Evolutionary conservation across 2,797 vertebrate genomes (phyloP).

Genomic region (Mormyrus hasselquistii): DNA sequence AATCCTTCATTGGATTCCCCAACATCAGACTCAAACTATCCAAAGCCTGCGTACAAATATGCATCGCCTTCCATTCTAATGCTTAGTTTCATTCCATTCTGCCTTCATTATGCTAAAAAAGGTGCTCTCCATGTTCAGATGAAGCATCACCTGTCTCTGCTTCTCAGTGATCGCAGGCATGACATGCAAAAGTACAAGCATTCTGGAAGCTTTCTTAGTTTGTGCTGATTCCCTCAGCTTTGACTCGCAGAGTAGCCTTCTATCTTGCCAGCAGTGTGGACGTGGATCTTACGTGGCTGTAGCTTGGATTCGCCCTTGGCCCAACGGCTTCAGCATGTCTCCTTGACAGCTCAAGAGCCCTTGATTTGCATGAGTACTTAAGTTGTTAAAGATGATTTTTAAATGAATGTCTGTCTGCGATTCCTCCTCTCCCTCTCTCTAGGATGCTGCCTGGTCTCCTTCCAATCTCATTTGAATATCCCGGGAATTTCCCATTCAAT

Average conservation of each 20-base stretch:
- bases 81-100: background rate
- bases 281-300: background rate
- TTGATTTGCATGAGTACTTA: conserved; percentile 20
- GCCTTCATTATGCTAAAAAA: background rate
- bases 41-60: background rate
- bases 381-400: conserved; percentile 26
- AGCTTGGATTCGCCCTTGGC: background rate
- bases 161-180: background rate
- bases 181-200: background rate
- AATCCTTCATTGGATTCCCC: background rate
- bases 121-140: background rate
- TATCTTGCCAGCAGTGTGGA: background rate
- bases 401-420: conserved; percentile 13
- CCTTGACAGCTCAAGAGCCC: background rate
- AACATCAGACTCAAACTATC: background rate
- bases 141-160: background rate
- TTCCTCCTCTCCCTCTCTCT: conserved; percentile 19
- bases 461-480: conserved; percentile 51
- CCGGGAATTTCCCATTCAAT: conserved; percentile 49
- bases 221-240: background rate
- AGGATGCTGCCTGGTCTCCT: conserved; percentile 26
- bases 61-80: background rate
- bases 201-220: background rate
- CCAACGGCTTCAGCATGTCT: background rate
- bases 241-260: background rate